phyloP scores from a whole-genome alignment of 2,888 invertebrate genomes.

The Hofmannophila pseudospretella region DNA sequence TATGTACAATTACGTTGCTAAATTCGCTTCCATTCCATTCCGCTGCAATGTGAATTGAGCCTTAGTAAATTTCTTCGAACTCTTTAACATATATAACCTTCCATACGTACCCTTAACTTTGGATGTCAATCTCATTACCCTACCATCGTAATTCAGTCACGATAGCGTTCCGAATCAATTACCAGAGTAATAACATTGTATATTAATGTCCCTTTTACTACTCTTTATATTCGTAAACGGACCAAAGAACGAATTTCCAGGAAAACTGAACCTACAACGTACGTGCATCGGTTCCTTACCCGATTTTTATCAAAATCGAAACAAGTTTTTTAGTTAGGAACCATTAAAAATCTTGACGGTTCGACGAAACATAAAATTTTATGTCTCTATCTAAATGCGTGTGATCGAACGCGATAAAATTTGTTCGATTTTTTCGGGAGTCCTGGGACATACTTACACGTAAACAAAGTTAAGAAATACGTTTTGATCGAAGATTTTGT shows the following conservation, averaged over 20 bases:
- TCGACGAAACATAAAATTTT: slow-evolving; percentile 54
- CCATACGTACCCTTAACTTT: too few relatives aligned
- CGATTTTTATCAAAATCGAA: slow-evolving; percentile 45
- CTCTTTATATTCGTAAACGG: slow-evolving; percentile 31
- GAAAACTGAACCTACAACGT: slow-evolving; percentile 23
- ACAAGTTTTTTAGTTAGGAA: slow-evolving; percentile 33
- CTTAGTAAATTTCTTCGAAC: not conserved
- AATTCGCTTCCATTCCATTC: too few relatives aligned
- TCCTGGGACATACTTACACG: slow-evolving; percentile 28
- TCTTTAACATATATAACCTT: not conserved
- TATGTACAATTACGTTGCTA: too few relatives aligned
- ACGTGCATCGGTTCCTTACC: slow-evolving; percentile 37
- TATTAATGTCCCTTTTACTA: slow-evolving; percentile 28
- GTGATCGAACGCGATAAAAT: slow-evolving; percentile 35
- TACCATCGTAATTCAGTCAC: slow-evolving; percentile 19
- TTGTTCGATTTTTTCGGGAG: slow-evolving; percentile 25
- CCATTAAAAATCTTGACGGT: slow-evolving; percentile 36
- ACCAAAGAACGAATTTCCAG: slow-evolving; percentile 21
- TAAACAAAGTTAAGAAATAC: too few relatives aligned
- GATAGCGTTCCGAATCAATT: slow-evolving; percentile 31
- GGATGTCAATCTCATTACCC: slow-evolving; percentile 17
- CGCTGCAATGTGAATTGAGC: too few relatives aligned
- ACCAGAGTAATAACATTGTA: slow-evolving; percentile 31
- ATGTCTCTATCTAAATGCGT: slow-evolving; percentile 42
- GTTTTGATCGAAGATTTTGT: too few relatives aligned